These are phyloP conservation scores for Diglossa cyanea DNA, from an alignment of 2,797 vertebrate genomes.

Conservation along the genomic window DNA sequence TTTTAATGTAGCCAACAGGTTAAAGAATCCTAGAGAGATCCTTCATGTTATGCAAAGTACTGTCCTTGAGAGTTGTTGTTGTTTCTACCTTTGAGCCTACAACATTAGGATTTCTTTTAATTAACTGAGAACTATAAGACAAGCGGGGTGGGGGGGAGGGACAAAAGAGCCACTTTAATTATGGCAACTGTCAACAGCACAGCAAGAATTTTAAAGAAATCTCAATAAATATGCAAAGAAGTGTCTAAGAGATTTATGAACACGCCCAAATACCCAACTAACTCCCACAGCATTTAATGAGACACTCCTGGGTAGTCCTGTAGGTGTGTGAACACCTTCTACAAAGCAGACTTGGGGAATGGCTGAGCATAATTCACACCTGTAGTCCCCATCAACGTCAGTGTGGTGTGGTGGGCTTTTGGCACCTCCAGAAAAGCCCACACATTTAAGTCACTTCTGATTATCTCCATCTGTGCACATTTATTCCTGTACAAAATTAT, in stretches of 20 bases:
- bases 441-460: conserved; percentile 23
- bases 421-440: conserved; percentile 23
- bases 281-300: not conserved
- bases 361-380: not conserved
- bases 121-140: not conserved
- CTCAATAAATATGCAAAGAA: not conserved
- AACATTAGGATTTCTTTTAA: not conserved
- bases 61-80: not conserved
- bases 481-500: conserved; percentile 15
- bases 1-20: not conserved
- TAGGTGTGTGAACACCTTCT: not conserved
- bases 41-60: not conserved
- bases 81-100: not conserved
- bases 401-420: not conserved
- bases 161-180: not conserved
- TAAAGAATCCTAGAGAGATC: not conserved
- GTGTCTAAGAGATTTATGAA: not conserved
- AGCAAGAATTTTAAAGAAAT: not conserved
- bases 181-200: not conserved
- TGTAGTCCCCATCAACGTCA: conserved; percentile 4
- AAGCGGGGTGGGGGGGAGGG: not conserved
- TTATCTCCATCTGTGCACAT: conserved; percentile 52
- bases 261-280: not conserved
- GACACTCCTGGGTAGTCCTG: not conserved
- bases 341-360: not conserved